Percentiles rank a stretch among this genome's conserved stretches.
phyloP scores from a whole-genome alignment of 2,113 vertebrate species.

The Charadrius vociferus region DNA sequence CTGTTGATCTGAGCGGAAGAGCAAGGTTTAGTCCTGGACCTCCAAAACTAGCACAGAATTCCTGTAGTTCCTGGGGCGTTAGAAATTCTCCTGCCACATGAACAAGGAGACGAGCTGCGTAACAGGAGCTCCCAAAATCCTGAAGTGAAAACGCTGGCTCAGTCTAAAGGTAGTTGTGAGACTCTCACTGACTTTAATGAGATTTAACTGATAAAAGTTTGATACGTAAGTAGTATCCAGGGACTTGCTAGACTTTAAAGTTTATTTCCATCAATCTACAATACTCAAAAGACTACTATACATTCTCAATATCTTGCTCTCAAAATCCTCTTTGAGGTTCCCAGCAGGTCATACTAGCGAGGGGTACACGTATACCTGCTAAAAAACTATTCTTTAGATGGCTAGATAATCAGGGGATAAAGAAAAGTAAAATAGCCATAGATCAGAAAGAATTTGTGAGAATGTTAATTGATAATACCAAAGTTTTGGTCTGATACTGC shows the following conservation, averaged over 20 bases:
- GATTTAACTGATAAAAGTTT: neutral
- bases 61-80: too few species aligned
- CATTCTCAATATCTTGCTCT: neutral
- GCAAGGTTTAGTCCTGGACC: neutral
- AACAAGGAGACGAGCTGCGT: neutral
- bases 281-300: neutral
- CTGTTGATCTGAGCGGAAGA: neutral
- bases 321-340: neutral
- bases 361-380: fast-evolving
- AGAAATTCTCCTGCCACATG: neutral
- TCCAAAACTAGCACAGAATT: neutral
- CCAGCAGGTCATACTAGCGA: fast-evolving
- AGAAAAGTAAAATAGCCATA: too few species aligned
- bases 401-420: neutral
- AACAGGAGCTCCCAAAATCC: neutral
- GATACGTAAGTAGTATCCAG: neutral
- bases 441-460: neutral
- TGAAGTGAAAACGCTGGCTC: neutral
- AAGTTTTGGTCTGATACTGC: neutral
- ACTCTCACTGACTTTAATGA: neutral
- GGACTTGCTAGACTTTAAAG: neutral
- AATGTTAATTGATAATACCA: neutral
- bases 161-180: neutral
- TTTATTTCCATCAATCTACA: neutral
- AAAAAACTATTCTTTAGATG: neutral